Evolutionary conservation across 1,140 invertebrate species (phyloP).

Genomic region (Drosophila bocki): DNA sequence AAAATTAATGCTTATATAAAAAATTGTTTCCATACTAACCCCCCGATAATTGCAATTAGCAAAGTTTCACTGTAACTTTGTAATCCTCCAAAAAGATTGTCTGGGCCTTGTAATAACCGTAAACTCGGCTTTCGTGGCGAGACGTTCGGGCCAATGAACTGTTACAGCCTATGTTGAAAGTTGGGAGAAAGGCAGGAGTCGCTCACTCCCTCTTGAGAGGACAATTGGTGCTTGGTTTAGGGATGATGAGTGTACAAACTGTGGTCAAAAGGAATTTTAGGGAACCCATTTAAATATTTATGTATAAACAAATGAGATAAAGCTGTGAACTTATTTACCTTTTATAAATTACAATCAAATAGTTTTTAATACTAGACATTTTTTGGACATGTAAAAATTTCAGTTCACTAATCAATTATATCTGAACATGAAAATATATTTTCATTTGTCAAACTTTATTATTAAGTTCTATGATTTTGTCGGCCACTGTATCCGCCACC

Average conservation of each 20-base stretch:
- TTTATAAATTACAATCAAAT: neutral
- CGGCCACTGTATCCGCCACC: neutral
- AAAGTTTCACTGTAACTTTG: slow-evolving; percentile 2
- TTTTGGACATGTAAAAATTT: too few relatives aligned
- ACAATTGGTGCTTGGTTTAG: slow-evolving; percentile 5
- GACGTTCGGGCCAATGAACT: slow-evolving; percentile 64
- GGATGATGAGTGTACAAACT: neutral
- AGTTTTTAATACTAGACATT: neutral
- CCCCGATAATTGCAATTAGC: too few relatives aligned
- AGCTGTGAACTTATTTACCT: neutral
- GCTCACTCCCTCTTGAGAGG: neutral
- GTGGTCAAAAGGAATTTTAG: neutral
- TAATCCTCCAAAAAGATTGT: slow-evolving; percentile 29
- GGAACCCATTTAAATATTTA: too few relatives aligned
- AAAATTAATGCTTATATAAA: neutral
- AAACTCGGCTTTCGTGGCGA: slow-evolving; percentile 42
- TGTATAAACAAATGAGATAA: neutral
- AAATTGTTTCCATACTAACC: neutral
- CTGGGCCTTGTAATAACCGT: slow-evolving; percentile 39
- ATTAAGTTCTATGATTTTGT: neutral
- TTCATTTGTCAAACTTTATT: neutral
- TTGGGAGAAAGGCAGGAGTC: neutral
- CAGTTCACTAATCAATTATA: neutral
- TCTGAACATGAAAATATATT: neutral
- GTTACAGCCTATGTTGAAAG: slow-evolving; percentile 7